phyloP scores from a whole-genome alignment of 2,888 invertebrate genomes.

The Cremastobaeus sp. region DNA sequence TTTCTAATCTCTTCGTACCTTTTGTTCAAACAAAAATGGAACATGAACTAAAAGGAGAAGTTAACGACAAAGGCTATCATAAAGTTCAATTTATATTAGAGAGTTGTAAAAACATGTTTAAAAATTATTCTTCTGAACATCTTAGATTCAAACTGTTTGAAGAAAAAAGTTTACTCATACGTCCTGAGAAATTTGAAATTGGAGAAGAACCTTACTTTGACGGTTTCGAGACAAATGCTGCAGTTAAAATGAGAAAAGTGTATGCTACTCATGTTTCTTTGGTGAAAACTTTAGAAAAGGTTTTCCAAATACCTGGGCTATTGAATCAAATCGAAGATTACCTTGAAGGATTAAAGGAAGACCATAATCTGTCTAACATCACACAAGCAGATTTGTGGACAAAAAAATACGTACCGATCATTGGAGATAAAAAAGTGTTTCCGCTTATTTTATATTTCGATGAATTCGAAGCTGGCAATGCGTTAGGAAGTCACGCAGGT shows the following conservation, averaged over 20 bases:
- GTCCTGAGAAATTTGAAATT: conserved; percentile 29
- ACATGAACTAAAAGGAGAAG: neutral
- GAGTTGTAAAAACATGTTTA: conserved; percentile 23
- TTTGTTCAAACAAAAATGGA: conserved; percentile 30
- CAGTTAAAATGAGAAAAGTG: neutral
- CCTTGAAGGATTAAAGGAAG: neutral
- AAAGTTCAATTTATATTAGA: conserved; percentile 41
- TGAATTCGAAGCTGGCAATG: conserved; percentile 1
- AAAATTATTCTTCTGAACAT: conserved; percentile 25
- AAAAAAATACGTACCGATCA: neutral
- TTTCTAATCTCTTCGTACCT: conserved; percentile 26
- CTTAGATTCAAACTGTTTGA: conserved; percentile 37
- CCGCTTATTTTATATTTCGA: neutral
- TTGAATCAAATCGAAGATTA: conserved; percentile 3
- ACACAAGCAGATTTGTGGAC: neutral
- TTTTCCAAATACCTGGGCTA: neutral
- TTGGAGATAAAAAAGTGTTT: neutral
- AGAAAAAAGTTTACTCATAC: conserved; percentile 36
- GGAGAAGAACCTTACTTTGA: conserved; percentile 1
- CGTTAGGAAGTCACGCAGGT: conserved; percentile 6
- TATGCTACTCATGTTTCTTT: conserved; percentile 6
- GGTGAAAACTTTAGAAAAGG: neutral
- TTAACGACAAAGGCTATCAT: neutral
- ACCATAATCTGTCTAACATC: neutral
- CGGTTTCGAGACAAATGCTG: neutral